phyloP scores from a whole-genome alignment of 1,140 invertebrate species.

The Dufourea novaeangliae region DNA sequence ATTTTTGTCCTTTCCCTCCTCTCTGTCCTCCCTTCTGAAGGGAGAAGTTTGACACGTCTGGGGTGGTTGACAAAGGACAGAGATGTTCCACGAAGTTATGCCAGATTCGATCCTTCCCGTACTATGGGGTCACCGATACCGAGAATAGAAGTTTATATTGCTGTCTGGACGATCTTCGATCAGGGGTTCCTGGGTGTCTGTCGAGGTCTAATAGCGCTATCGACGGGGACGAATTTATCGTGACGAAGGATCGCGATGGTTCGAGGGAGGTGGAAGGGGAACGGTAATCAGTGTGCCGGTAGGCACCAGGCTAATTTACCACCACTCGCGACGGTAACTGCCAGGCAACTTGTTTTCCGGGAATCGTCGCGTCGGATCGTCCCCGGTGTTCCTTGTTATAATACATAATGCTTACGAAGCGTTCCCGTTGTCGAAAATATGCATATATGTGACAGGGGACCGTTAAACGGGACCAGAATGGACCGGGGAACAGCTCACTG shows the following conservation, averaged over 20 bases:
- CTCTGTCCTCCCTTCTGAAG: background rate
- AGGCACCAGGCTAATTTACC: constrained; percentile 15
- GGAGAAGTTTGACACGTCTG: background rate
- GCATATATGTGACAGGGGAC: constrained; percentile 27
- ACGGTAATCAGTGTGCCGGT: constrained; percentile 13
- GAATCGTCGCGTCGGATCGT: background rate
- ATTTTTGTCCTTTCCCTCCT: constrained; percentile 22
- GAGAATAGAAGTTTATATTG: constrained; percentile 4
- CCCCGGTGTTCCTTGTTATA: background rate
- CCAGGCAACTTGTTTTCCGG: background rate
- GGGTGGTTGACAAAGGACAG: constrained; percentile 30
- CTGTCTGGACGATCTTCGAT: background rate
- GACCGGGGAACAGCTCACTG: constrained; percentile 3
- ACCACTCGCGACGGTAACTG: constrained; percentile 17
- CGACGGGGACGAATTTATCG: constrained; percentile 9
- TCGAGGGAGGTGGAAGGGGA: constrained; percentile 1
- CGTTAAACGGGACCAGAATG: constrained; percentile 6
- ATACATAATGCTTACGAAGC: background rate
- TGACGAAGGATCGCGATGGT: background rate
- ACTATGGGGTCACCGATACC: background rate
- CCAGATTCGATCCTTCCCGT: constrained; percentile 4
- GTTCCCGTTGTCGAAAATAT: constrained; percentile 17
- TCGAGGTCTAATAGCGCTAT: background rate
- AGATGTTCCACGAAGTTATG: constrained; percentile 17
- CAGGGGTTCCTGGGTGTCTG: background rate